Evolutionary conservation across 2,888 invertebrate species (phyloP).

Genomic region (Metalampra italica): DNA sequence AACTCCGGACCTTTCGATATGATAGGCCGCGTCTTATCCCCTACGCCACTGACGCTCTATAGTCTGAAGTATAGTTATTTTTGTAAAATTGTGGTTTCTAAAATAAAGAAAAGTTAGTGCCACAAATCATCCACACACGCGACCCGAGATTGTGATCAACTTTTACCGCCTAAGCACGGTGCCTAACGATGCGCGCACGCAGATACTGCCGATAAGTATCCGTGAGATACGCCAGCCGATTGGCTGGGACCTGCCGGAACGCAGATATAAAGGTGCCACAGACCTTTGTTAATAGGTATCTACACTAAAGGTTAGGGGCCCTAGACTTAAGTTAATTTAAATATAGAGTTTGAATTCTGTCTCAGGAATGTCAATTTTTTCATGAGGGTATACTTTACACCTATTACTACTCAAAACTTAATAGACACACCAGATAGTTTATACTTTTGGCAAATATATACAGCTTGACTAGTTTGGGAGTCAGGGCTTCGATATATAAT

Average conservation of each 20-base stretch:
- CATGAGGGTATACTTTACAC: too few species aligned
- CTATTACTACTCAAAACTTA: too few species aligned
- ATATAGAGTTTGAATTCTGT: neutral
- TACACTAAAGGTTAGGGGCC: neutral
- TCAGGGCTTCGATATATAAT: too few species aligned
- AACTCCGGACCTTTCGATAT: too few species aligned
- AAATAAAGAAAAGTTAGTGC: conserved; percentile 5
- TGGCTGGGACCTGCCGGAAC: conserved; percentile 6
- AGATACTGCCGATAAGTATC: conserved; percentile 23
- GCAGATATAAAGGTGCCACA: neutral
- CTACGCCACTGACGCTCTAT: too few species aligned
- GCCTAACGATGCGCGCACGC: conserved; percentile 20
- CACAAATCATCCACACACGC: conserved; percentile 23
- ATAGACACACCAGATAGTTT: too few species aligned
- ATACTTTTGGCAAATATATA: too few species aligned
- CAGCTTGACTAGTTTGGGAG: too few species aligned
- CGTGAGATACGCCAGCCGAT: conserved; percentile 13
- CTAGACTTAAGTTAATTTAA: too few species aligned
- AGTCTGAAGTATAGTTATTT: neutral
- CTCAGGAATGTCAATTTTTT: too few species aligned
- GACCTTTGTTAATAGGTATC: neutral
- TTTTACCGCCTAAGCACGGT: conserved; percentile 19
- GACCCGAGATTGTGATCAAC: conserved; percentile 22
- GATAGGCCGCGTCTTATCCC: too few species aligned
- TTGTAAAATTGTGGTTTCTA: neutral